Conservation (phyloP, 2,797 vertebrate species). For the Cetoscarus ocellatus region DNA sequence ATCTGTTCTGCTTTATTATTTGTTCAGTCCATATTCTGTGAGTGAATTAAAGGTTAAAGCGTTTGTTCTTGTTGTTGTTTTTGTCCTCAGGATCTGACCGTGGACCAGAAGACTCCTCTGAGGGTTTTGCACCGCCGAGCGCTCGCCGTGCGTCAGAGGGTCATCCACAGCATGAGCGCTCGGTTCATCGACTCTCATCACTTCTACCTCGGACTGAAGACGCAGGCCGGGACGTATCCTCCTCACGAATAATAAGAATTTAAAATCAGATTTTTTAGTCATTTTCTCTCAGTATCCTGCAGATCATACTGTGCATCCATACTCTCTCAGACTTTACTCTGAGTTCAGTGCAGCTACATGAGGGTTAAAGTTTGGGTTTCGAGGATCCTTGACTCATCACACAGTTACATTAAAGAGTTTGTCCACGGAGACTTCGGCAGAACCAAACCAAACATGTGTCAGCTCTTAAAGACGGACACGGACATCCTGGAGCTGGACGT, state of each 20-base stretch:
- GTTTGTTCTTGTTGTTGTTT: background rate
- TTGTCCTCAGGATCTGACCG: constrained; percentile 87
- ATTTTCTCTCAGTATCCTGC: no score
- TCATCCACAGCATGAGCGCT: constrained; percentile 91
- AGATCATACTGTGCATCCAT: no score
- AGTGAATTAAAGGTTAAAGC: no score
- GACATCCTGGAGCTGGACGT: constrained; percentile 98
- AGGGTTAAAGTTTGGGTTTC: no score
- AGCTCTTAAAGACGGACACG: constrained; percentile 88
- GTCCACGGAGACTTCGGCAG: constrained; percentile 98
- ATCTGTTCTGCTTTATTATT: no score
- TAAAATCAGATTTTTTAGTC: no score
- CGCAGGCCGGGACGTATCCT: constrained; percentile 99
- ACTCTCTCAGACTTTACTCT: no score
- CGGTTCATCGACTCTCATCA: constrained; percentile 90
- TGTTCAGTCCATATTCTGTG: no score
- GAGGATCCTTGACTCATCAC: constrained; percentile 75
- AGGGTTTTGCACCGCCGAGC: constrained; percentile 94
- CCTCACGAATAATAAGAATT: constrained; percentile 58
- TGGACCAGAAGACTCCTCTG: constrained; percentile 96
- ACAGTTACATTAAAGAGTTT: constrained; percentile 98
- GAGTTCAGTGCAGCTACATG: no score
- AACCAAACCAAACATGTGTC: constrained; percentile 93
- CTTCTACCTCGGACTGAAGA: constrained; percentile 92
- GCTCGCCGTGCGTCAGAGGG: constrained; percentile 88